phyloP scores from a whole-genome alignment of 2,797 vertebrate species.

The Chaetophractus vellerosus region DNA sequence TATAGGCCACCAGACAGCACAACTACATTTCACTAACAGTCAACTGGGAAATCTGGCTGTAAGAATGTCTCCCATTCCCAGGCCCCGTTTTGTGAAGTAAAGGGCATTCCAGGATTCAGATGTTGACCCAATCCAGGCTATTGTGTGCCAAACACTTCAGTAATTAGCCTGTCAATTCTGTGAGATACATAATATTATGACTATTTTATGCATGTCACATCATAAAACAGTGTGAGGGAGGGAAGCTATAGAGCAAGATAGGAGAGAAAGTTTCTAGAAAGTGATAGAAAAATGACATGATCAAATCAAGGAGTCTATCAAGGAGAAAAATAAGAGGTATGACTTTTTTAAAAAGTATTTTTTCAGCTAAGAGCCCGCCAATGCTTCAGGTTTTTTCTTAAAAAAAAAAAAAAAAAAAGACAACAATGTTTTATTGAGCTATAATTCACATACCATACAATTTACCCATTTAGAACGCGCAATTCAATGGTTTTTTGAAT shows the following conservation, averaged over 20 bases:
- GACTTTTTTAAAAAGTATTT: neutral
- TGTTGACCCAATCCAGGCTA: neutral
- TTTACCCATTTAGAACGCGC: neutral
- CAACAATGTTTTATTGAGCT: neutral
- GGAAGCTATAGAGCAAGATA: neutral
- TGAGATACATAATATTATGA: neutral
- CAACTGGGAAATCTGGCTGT: neutral
- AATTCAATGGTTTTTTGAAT: neutral
- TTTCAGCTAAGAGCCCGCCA: neutral
- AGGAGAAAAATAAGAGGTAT: neutral
- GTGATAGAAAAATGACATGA: conserved; percentile 21
- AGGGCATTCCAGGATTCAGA: neutral
- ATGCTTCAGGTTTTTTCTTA: neutral
- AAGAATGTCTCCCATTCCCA: neutral
- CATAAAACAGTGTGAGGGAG: neutral
- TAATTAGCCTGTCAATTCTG: neutral
- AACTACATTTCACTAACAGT: neutral
- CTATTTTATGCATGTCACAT: conserved; percentile 5
- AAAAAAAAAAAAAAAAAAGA: neutral
- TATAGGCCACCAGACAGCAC: neutral
- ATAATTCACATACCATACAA: neutral
- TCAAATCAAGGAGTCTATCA: neutral
- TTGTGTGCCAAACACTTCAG: neutral
- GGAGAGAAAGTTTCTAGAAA: neutral
- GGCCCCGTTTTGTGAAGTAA: neutral